phyloP scores from a whole-genome alignment of 2,888 invertebrate genomes.

The Capitulum mitella region DNA sequence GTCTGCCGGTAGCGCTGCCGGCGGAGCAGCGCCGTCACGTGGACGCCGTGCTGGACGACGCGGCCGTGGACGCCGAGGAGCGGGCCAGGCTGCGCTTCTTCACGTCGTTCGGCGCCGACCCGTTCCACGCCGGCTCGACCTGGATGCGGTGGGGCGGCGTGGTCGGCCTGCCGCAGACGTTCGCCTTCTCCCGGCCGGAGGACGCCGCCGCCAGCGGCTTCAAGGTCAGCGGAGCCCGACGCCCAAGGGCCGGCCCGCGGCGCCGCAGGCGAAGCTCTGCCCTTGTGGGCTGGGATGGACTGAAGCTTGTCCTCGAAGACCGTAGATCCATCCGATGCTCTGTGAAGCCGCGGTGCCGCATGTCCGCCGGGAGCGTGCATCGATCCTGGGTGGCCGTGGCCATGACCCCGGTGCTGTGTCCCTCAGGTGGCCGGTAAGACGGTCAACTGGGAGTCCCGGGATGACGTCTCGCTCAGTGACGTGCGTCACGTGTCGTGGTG shows the following conservation, averaged over 20 bases:
- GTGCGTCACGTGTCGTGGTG: background rate
- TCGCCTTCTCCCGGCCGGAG: background rate
- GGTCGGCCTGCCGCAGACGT: conserved; percentile 3
- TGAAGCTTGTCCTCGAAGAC: no score
- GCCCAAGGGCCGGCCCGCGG: no score
- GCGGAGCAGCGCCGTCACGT: background rate
- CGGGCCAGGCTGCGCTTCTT: background rate
- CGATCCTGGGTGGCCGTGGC: no score
- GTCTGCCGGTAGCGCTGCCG: background rate
- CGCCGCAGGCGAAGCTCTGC: no score
- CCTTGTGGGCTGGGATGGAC: no score
- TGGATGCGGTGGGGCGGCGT: conserved; percentile 7
- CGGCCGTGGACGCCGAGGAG: background rate
- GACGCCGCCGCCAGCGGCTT: background rate
- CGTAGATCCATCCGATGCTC: no score
- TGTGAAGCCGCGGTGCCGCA: no score
- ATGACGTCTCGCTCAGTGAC: no score
- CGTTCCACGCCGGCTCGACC: background rate
- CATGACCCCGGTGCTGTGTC: no score
- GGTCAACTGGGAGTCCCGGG: no score
- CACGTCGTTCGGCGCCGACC: conserved; percentile 20
- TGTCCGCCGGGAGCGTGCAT: no score
- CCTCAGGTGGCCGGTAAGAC: no score
- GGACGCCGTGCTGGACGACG: conserved; percentile 7
- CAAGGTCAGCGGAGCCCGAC: background rate